Base-by-base conservation (phyloP, 1,140 invertebrate genomes). In the Aphaenogaster floridana region DNA sequence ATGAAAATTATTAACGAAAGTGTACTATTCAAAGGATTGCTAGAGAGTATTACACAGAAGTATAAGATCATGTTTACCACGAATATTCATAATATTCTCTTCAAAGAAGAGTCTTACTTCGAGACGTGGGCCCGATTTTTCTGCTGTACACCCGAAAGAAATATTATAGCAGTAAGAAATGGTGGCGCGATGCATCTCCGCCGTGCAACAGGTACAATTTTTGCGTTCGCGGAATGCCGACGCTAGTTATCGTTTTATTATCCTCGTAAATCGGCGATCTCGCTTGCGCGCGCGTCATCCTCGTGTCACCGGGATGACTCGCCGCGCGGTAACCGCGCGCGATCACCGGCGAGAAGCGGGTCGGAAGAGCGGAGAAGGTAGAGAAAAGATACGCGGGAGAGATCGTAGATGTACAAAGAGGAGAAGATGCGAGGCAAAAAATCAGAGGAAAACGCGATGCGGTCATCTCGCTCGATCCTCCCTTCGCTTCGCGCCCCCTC, bases 171-270 rank as follows among this genome's bases (percentile, higher is more conserved):
- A 39, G 34, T 13, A 84, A 76, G 59, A 84, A 84, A 74, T 52
- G 42, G 54, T 76, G 48, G 54, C 69, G 42, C 54, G 54, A 57
- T 45, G 54, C 17, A 50, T 63, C 69, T 84, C 34, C 4, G 54
- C 28, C 54, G 42, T 74, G 80, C 80, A 84, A 84, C 80, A 84
- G 80, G 80, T 84, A 74, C 54, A 57, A 84, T 74, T 76, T 84
- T 84, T 84, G 69, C 54, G 69, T 84, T 57, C 69, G 69, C 69
- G 80, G 80, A 74, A 84, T 74, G 69, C 54, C 80, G 54, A 36
- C 7, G 69, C 80, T 84, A 84, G 80, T 84, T 84, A 84, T 84
- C 80, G 80, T 84, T 84, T 84, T 84, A 84, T 84, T 84, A 84
- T 84, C 42, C 68, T 68, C 80, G 80, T 84, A 84, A 74, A 84